Base-by-base conservation (phyloP, 2,888 invertebrate genomes). In the Hirtodrosophila histrioides region DNA sequence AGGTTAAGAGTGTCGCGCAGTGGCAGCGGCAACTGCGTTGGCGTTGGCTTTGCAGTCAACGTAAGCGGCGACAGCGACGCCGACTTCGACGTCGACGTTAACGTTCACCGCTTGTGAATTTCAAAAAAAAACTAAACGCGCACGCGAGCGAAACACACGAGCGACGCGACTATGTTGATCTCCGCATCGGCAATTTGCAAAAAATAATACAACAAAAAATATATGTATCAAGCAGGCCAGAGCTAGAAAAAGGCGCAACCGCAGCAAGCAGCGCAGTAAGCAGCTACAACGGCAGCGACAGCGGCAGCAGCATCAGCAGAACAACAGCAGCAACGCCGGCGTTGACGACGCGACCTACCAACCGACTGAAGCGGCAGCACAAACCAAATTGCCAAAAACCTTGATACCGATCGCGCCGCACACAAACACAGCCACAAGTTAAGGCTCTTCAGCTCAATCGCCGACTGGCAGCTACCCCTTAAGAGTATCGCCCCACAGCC, bases 331-430 rank as follows among this genome's bases (percentile, higher is more conserved):
- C 78, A 65, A 48, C 68, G 78, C 74, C 49, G 74, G 78, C 78
- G 75, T 75, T 75, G 63, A 70, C 80, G 77, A 67, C 75, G 73
- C 90, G 86, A 90, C 88, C 89, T 84, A 89, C 84, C 85, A 86
- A 88, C 77, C 81, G 86, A 89, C 89, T 90, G 76, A 89, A 79
- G 78, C 76, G 75, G 78, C 75, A 85, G 75, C 76, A 80, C 83
- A 79, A 86, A 88, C 86, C 79, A 89, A 90, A 89, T 90, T 89
- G 90, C 90, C 90, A 89, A 90, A 90, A 90, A 90, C 90, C 90
- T 90, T 90, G 90, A 90, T 90, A 89, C 89, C 89, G 89, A 90
- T 90, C 90, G 84, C 80, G 68, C 53, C 76, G 71, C 75, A 70
- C 55, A 75, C 72, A 70, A 63, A 74, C 60, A 75, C 39, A 46